Evolutionary conservation across 2,797 vertebrate species (phyloP), one percentile per base, ranked within the genome.

Genomic region (Parambassis ranga): DNA sequence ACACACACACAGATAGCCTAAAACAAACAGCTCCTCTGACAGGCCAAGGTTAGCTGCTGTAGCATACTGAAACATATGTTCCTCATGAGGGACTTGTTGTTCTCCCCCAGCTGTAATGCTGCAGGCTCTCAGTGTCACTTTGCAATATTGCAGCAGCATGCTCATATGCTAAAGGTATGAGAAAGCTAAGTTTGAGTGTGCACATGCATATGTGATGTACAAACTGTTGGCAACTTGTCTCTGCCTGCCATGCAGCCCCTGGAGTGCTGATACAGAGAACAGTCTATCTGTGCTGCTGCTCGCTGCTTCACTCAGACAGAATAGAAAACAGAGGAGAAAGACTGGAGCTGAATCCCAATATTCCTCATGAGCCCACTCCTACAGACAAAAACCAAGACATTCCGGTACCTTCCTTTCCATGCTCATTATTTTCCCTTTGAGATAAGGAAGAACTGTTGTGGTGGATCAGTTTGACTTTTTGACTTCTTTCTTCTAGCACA

Each of bases 301-400:
- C 44, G 27, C 56, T n/a, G 70, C 68, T 70, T 57, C 67, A 62
- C 75, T 63, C 83, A 61, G 56, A 66, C 74, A 53, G 77, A 83
- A 80, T 80, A 71, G 63, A 62, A 79, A 82, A 75, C 75, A 71
- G 76, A 78, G 26, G 44, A 46, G 0, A 46, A 64, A 20, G 56
- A 43, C 77, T 65, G 57, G 71, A 71, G 69, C 77, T 77, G 82
- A 75, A 86, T 86, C 53, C 56, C 56, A 81, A 84, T 78, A 26
- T 65, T 55, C 13, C 47, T 59, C 57, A 63, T 22, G 42, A 69
- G 37, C 38, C 20, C 10, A 10, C 47, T 60, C 43, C 65, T 74
- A 19, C 20, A 23, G 14, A 13, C 6, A 8, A 10, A 10, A 24
- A 5, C 13, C 0, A 22, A 53, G 8, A 36, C 24, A 20, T 20